Conservation (phyloP, 2,888 invertebrate species). For the Pemphredon lugubris region DNA sequence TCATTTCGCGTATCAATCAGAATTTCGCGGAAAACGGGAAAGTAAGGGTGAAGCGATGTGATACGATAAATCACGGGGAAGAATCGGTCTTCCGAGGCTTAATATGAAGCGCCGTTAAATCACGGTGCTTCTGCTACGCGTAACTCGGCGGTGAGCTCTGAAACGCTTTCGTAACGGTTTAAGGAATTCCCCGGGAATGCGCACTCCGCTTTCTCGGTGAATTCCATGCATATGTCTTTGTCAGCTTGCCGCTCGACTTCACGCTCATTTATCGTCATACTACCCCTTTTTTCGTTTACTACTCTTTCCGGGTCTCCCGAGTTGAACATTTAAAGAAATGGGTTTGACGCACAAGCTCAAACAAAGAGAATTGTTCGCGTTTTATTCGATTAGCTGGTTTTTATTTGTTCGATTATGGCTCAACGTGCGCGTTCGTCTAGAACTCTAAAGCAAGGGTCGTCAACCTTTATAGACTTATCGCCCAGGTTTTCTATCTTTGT, state of each 20-base stretch:
- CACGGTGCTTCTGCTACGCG: constrained; percentile 11
- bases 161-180: constrained; percentile 44
- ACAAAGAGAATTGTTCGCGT: too few species aligned
- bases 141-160: constrained; percentile 4
- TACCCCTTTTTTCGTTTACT: constrained; percentile 8
- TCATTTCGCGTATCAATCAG: constrained; percentile 14
- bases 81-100: constrained; percentile 26
- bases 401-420: too few species aligned
- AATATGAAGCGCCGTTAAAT: constrained; percentile 29
- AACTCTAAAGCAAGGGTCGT: too few species aligned
- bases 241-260: constrained; percentile 29
- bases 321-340: too few species aligned
- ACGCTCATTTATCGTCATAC: constrained; percentile 15
- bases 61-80: constrained; percentile 22
- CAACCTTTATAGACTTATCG: too few species aligned
- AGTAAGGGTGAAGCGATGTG: neutral
- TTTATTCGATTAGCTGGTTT: too few species aligned
- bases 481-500: too few species aligned
- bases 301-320: neutral
- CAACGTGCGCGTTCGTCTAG: too few species aligned
- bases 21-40: neutral
- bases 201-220: constrained; percentile 43
- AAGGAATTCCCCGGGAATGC: constrained; percentile 50
- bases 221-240: constrained; percentile 54
- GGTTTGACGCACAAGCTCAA: neutral